phyloP scores from a whole-genome alignment of 2,888 invertebrate genomes.

The Oscheius sp. region DNA sequence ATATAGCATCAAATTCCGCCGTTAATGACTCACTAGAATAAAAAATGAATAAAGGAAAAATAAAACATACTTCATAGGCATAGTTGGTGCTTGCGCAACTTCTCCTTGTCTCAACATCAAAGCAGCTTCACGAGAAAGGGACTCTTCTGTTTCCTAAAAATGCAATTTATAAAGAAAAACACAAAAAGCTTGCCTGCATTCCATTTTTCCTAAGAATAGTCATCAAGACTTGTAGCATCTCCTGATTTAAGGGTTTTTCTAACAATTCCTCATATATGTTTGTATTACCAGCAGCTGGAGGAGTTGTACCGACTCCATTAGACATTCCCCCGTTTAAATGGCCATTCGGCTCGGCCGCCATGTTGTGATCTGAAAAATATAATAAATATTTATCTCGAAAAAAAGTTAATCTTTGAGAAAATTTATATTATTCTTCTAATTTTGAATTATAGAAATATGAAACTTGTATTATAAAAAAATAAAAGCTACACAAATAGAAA shows the following conservation, averaged over 20 bases:
- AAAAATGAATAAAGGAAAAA: not conserved
- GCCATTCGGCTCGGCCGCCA: conserved; percentile 14
- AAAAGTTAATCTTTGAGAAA: too few species aligned
- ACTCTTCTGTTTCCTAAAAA: conserved; percentile 46
- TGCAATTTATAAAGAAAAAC: not conserved
- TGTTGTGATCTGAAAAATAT: not conserved
- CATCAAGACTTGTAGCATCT: conserved; percentile 43
- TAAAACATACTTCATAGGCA: conserved; percentile 26
- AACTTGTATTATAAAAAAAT: too few species aligned
- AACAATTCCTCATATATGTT: conserved; percentile 19
- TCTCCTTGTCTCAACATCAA: conserved; percentile 32
- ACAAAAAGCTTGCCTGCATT: conserved; percentile 31
- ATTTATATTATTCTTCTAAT: too few species aligned
- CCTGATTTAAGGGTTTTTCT: conserved; percentile 29
- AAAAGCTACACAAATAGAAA: too few species aligned
- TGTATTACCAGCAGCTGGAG: not conserved
- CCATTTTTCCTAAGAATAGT: conserved; percentile 47
- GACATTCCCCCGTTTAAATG: not conserved
- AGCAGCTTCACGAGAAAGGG: conserved; percentile 40
- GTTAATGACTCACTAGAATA: conserved; percentile 44
- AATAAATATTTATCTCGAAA: too few species aligned
- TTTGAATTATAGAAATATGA: too few species aligned
- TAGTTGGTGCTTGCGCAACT: conserved; percentile 26
- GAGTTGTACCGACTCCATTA: conserved; percentile 9
- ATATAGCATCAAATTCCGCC: conserved; percentile 49